phyloP scores from a whole-genome alignment of 2,888 invertebrate species.

The Leucania comma region DNA sequence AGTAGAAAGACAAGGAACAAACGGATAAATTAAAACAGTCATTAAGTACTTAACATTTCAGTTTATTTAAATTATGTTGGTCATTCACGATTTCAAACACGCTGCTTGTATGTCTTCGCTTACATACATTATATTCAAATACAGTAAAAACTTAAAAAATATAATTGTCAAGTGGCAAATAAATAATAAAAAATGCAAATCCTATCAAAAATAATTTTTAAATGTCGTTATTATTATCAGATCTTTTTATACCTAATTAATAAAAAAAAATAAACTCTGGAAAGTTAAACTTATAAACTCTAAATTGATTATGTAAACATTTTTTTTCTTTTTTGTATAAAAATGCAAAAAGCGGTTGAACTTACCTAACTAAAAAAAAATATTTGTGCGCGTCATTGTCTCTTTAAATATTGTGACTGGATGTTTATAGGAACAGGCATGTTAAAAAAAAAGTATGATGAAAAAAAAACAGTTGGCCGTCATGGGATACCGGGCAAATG shows the following conservation, averaged over 20 bases:
- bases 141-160: conserved; percentile 33
- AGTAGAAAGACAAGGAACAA: background rate
- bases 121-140: conserved; percentile 33
- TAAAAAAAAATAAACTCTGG: conserved; percentile 45
- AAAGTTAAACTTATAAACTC: conserved; percentile 49
- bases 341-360: conserved; percentile 54
- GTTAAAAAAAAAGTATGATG: background rate
- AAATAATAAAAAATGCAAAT: conserved; percentile 47
- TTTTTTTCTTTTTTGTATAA: conserved; percentile 38
- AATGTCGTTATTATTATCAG: conserved; percentile 56
- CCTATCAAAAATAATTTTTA: conserved; percentile 52
- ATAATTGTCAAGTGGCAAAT: conserved; percentile 36
- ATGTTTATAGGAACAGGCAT: conserved; percentile 4
- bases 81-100: conserved; percentile 54
- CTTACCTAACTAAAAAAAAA: conserved; percentile 35
- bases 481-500: too few relatives aligned
- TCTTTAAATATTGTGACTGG: conserved; percentile 11
- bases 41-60: conserved; percentile 61
- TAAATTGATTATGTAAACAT: conserved; percentile 23
- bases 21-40: conserved; percentile 16
- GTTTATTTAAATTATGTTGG: conserved; percentile 60
- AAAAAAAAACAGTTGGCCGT: background rate
- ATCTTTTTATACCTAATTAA: conserved; percentile 42
- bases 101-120: conserved; percentile 42
- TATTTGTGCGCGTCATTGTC: conserved; percentile 43